Evolutionary conservation across 2,113 vertebrate genomes (phyloP), one percentile per base, ranked within the genome.

Genomic region (Paratilapia polleni): DNA sequence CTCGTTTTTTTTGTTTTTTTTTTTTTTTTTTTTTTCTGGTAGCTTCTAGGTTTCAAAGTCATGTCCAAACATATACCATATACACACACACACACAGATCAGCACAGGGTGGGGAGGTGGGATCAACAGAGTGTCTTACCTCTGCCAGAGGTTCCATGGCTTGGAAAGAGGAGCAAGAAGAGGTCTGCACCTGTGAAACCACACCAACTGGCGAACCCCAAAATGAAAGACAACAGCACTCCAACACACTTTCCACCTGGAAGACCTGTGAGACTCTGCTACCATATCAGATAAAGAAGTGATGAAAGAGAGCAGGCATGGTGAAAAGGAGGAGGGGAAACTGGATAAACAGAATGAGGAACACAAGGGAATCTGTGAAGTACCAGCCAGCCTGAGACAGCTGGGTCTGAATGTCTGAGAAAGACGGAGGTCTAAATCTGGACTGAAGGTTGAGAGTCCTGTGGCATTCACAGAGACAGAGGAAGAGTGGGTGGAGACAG

Each of bases 381-480:
- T 17, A 19, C 22, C 9, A 5, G 60, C 8, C 70, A 3, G 79
- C 78, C 73, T 3, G 34, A 34, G 68, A 57, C 87, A 91, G 81
- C 91, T 81, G 83, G 73, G 70, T 78, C 74, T 49, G 78, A 91
- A 78, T 62, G 87, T 77, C 80, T 83, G 84, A 88, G 90, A 90
- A 66, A 89, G 79, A 76, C 75, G 82, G 86, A 75, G 78, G 77
- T 91, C 94, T 94, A 94, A 92, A 94, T 94, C 85, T 88, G 92
- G 94, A 94, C 70, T 41, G 74, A 75, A 38, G 87, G 90, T 83
- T 76, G 86, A 84, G 77, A 90, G 90, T 77, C 84, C 86, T 75
- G 49, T 84, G 93, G 85, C 60, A 93, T 93, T 93, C 63, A 66
- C 17, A 82, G n/a, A 20, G 26, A 36, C 77, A 43, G 61, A 41